Evolutionary conservation across 2,113 vertebrate genomes (phyloP).

Genomic region (Brachirus orientalis): DNA sequence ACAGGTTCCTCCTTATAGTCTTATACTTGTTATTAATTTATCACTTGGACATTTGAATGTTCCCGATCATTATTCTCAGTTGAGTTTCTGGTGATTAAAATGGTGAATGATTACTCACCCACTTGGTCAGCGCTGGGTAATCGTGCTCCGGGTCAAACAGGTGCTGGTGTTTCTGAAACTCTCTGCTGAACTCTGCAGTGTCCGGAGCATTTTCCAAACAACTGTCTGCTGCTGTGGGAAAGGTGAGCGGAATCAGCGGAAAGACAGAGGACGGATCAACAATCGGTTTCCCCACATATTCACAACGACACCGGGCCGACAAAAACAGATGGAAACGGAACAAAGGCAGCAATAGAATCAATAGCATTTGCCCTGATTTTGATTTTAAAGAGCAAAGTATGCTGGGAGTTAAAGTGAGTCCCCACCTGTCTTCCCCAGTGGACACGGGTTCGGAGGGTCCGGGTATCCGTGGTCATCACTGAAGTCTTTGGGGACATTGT

Average conservation of each 20-base stretch:
- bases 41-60: too few species aligned
- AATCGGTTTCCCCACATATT: too few species aligned
- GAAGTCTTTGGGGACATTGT: conserved; percentile 95
- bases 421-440: conserved; percentile 92
- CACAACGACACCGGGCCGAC: too few species aligned
- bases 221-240: conserved; percentile 84
- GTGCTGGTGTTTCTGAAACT: conserved; percentile 96
- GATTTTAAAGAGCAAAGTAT: background rate
- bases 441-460: conserved; percentile 97
- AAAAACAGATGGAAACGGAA: background rate
- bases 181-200: conserved; percentile 95
- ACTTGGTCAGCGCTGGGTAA: conserved; percentile 90
- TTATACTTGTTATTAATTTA: too few species aligned
- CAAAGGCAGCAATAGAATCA: background rate
- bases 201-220: conserved; percentile 95
- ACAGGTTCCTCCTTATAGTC: too few species aligned
- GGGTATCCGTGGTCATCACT: conserved; percentile 96
- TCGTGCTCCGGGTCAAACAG: conserved; percentile 96
- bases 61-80: too few species aligned
- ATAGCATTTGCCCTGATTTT: background rate
- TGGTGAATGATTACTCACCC: conserved; percentile 84
- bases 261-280: background rate
- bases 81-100: too few species aligned
- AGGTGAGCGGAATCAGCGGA: background rate
- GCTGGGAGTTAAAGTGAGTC: background rate